Base-by-base conservation (phyloP, 2,113 vertebrate genomes). In the Herpailurus yagouaroundi region DNA sequence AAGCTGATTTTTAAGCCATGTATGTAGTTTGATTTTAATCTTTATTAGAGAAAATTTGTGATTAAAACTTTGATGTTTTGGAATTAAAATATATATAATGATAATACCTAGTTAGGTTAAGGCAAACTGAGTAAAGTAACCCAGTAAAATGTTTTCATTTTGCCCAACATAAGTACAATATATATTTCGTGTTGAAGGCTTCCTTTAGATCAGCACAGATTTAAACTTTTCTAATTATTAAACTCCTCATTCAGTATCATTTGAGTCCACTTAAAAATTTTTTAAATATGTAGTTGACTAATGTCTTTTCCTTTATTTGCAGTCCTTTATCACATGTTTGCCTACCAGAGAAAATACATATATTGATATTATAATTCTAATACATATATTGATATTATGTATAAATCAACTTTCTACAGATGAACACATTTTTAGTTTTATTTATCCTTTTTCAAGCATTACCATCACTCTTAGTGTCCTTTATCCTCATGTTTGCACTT, bases 1-100 rank as follows among this genome's bases (percentile, higher is more conserved):
- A 97, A 96, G 91, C 45, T 94, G 48, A 74, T 76, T 76, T 29
- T 97, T 93, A 79, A 63, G 94, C 84, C 93, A n/a, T 68, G 97
- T 85, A 97, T 38, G 41, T 95, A 91, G 16, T n/a, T 90, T 41
- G 19, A n/a, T 96, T 95, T 96, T 95, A 19, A 79, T 96, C 25
- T 94, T 89, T 95, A 80, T 97, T 29, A 91, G 27, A 68, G 57
- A 94, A 74, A 96, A 77, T 86, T 85, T 93, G 90, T 71, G 41
- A 63, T 77, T 50, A 90, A 89, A 92, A 93, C 45, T 81, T 19
- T 45, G 14, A 73, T 97, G 41, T 50, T 93, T 97, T 96, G 38
- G 23, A 93, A 57, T 89, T 91, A 85, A 80, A 84, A 50, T 74
- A 38, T 77, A 68, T 93, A 48, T 45, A 91, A 85, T 80, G 45